phyloP scores from a whole-genome alignment of 2,888 invertebrate species.

The Acrobasis consociella region DNA sequence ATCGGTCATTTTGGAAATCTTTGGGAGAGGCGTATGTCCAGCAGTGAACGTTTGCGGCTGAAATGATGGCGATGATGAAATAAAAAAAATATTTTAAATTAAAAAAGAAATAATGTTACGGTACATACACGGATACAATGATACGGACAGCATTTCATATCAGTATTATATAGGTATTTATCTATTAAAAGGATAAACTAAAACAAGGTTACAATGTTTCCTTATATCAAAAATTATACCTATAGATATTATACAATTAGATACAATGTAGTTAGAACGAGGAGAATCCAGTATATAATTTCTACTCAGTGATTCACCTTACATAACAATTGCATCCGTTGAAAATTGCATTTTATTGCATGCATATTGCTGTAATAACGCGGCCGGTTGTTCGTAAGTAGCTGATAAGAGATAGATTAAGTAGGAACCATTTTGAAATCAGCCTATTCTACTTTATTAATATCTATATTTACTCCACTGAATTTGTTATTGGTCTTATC shows the following conservation, averaged over 20 bases:
- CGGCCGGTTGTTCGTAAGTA: slow-evolving; percentile 7
- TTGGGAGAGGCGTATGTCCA: too few relatives aligned
- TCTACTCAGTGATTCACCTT: slow-evolving; percentile 9
- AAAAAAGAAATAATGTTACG: too few relatives aligned
- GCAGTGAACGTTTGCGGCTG: too few relatives aligned
- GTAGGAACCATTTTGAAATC: not conserved
- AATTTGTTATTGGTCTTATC: too few relatives aligned
- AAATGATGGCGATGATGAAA: too few relatives aligned
- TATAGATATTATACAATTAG: slow-evolving; percentile 9
- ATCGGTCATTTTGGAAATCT: too few relatives aligned
- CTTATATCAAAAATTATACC: not conserved
- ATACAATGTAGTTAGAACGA: not conserved
- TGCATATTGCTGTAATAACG: slow-evolving; percentile 11
- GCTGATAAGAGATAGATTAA: slow-evolving; percentile 14
- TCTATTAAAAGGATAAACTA: too few relatives aligned
- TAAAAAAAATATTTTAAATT: too few relatives aligned
- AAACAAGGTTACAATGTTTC: not conserved
- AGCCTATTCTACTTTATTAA: not conserved
- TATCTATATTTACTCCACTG: not conserved
- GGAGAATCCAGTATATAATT: slow-evolving; percentile 9
- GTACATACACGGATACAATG: too few relatives aligned
- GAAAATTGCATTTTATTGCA: slow-evolving; percentile 12
- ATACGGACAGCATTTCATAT: too few relatives aligned
- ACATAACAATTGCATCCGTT: slow-evolving; percentile 20
- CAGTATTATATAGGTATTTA: too few relatives aligned